Evolutionary conservation across 2,113 vertebrate species (phyloP).

Genomic region (Antidorcas marsupialis): DNA sequence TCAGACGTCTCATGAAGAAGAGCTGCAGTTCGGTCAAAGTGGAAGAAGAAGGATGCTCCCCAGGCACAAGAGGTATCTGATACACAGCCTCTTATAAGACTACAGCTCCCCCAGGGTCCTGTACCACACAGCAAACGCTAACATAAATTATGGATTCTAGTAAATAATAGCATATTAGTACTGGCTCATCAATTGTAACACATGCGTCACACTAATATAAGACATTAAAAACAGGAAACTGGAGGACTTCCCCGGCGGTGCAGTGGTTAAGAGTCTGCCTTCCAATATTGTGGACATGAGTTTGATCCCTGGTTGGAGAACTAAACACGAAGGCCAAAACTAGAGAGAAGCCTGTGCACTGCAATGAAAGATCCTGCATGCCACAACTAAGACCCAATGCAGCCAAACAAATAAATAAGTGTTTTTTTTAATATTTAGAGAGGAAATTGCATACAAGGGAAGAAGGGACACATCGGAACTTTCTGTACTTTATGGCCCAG

Average conservation of each 20-base stretch:
- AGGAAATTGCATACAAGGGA: background rate
- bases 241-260: background rate
- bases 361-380: background rate
- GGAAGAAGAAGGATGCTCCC: background rate
- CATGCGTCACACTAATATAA: fast-evolving
- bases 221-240: background rate
- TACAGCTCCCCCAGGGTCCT: background rate
- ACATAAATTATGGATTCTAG: background rate
- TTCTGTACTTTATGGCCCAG: background rate
- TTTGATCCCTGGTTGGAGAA: background rate
- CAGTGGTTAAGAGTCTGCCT: background rate
- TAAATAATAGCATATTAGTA: background rate
- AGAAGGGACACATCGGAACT: background rate
- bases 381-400: background rate
- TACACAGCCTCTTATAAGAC: background rate
- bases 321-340: background rate
- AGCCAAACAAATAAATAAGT: background rate
- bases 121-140: background rate
- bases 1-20: background rate
- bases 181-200: background rate
- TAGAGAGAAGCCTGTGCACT: background rate
- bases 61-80: background rate
- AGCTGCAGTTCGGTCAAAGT: background rate
- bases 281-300: background rate
- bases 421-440: background rate